Base-by-base conservation (phyloP, 2,113 vertebrate species). In the Andinoacara biseriatus region DNA sequence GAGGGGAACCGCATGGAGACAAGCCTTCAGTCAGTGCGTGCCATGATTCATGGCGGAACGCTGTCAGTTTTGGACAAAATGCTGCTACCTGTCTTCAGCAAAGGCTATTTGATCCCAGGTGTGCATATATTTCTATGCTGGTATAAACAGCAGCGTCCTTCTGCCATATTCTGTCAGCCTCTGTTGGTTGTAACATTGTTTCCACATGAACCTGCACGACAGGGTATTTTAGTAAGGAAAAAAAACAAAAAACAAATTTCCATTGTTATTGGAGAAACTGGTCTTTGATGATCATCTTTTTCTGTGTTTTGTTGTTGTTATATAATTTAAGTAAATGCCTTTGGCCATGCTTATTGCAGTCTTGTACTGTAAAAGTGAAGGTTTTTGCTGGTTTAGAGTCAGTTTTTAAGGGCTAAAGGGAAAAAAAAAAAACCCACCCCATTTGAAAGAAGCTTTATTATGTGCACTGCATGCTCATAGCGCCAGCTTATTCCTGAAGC, bases 401-500 rank as follows among this genome's bases (percentile, higher is more conserved):
- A 60, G 60, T 86, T 81, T 87, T 80, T 78, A 81, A 86, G 58
- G 20, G 67, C 26, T 72, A 26, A 17, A 54, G 67, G 17, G 7
- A 31, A 31, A 82, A 84, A 89, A 61, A 54, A 74, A 54, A 80
- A 14, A 2, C 0, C 52, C 77, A 57, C 24, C 60, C 52, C 69
- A 26, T 86, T 83, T 76, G 77, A 80, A 87, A 84, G 86, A 80
- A 89, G 90, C 85, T 90, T 74, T 80, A 87, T 89, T 77, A 89
- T 89, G 90, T 85, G 84, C 82, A 75, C 86, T 86, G 90, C 89
- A 89, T 91, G 90, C 87, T 88, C 88, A 89, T 78, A 89, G 81
- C 88, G 87, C 49, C 84, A 81, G 89, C 92, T 94, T 92, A 90
- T 91, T 87, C 91, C 89, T 87, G 82, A 91, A 94, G 87, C 90